phyloP scores from a whole-genome alignment of 2,888 invertebrate genomes.

The Deroplatys truncata region DNA sequence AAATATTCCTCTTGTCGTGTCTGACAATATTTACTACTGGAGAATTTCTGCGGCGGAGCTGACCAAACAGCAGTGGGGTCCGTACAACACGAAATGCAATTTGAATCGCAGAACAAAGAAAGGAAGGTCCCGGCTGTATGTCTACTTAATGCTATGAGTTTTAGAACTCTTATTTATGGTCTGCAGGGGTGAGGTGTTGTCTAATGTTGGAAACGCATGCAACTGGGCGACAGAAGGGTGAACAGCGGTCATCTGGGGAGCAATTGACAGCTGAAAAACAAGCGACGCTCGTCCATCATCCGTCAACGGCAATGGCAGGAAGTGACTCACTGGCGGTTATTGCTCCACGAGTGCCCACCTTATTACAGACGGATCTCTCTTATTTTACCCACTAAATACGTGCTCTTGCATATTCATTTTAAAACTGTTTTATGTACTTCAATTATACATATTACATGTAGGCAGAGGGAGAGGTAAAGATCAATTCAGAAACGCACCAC shows the following conservation, averaged over 20 bases:
- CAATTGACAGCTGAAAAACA: constrained; percentile 12
- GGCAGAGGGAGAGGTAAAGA: no score
- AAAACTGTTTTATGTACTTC: no score
- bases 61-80: neutral
- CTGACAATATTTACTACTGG: neutral
- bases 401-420: no score
- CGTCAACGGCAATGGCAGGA: neutral
- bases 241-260: neutral
- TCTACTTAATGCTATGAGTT: neutral
- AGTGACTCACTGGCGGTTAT: neutral
- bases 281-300: neutral
- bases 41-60: neutral
- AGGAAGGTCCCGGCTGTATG: neutral
- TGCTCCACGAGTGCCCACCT: neutral
- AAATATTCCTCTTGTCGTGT: neutral
- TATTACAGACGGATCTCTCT: neutral
- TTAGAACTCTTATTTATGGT: neutral
- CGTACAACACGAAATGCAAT: neutral
- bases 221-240: neutral
- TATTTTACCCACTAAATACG: no score
- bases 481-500: no score
- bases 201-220: constrained; percentile 10
- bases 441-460: no score
- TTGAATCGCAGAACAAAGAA: neutral
- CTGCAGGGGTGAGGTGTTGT: neutral